Percentiles rank a stretch among this genome's conserved stretches.
Conservation (phyloP, 2,888 invertebrate species). For the Neoscelio sp. region DNA sequence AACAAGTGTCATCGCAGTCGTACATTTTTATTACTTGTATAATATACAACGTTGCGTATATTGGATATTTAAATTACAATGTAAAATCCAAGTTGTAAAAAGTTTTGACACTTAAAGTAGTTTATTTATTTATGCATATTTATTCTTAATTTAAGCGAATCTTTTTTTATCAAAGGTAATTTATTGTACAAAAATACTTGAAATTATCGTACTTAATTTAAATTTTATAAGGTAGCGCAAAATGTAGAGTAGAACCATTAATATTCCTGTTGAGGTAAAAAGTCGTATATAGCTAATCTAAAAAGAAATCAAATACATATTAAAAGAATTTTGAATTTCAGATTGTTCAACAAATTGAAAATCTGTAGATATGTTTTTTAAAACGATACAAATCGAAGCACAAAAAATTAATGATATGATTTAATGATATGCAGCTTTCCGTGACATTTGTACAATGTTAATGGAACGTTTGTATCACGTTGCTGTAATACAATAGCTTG, state of each 20-base stretch:
- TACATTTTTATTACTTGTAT: conserved; percentile 34
- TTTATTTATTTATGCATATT: conserved; percentile 2
- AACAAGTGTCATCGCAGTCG: conserved; percentile 3
- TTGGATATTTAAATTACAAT: conserved; percentile 19
- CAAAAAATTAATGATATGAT: too few relatives aligned
- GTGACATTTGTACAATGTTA: too few relatives aligned
- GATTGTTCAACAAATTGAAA: too few relatives aligned
- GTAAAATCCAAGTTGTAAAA: conserved; percentile 11
- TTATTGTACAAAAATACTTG: conserved; percentile 5
- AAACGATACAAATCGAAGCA: too few relatives aligned
- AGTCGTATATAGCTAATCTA: conserved; percentile 2
- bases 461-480: too few relatives aligned
- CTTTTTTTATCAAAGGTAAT: conserved; percentile 10
- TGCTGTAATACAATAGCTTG: too few relatives aligned
- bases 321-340: too few relatives aligned
- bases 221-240: background rate
- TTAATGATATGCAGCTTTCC: too few relatives aligned
- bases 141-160: too few relatives aligned
- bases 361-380: too few relatives aligned
- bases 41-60: conserved; percentile 24
- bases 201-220: background rate
- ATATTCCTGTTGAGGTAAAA: conserved; percentile 13
- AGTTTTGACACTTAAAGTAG: conserved; percentile 1
- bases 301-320: background rate
- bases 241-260: background rate